Percentiles rank a stretch among this genome's conserved stretches.
Conservation (phyloP, 92 coral and sea anemone species). For the Palythoa grandiflora region DNA sequence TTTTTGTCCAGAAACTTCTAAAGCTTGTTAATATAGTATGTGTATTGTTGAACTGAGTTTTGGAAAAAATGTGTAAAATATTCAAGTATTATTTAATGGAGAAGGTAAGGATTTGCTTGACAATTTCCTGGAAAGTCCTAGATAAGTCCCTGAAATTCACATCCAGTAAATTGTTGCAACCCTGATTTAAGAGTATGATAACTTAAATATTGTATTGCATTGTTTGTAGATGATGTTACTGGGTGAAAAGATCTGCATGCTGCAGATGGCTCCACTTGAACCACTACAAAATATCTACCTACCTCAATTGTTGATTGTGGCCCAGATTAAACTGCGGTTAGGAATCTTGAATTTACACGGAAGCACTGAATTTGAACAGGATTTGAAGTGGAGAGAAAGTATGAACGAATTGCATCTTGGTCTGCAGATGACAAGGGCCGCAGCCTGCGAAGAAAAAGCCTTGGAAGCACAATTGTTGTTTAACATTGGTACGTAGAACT, state of each 20-base stretch:
- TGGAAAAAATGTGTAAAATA: no score
- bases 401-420: slow-evolving; percentile 79
- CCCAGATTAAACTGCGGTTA: slow-evolving; percentile 85
- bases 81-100: no score
- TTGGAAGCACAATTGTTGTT: slow-evolving; percentile 86
- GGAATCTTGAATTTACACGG: slow-evolving; percentile 67
- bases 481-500: slow-evolving; percentile 72
- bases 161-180: no score
- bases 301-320: slow-evolving; percentile 65
- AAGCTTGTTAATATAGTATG: no score
- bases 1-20: no score
- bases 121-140: no score
- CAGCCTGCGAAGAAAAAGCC: slow-evolving; percentile 74
- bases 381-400: slow-evolving; percentile 59
- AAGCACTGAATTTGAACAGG: slow-evolving; percentile 52
- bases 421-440: slow-evolving; percentile 63
- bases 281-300: slow-evolving; percentile 80
- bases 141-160: no score
- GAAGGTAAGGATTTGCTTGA: no score
- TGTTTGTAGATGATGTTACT: slow-evolving; percentile 71
- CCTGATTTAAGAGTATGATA: no score
- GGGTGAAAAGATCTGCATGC: slow-evolving; percentile 75
- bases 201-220: neutral
- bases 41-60: no score
- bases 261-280: slow-evolving; percentile 60